These are phyloP conservation scores for Allygus modestus DNA, from an alignment of 2,888 invertebrate genomes.

Conservation along the genomic window DNA sequence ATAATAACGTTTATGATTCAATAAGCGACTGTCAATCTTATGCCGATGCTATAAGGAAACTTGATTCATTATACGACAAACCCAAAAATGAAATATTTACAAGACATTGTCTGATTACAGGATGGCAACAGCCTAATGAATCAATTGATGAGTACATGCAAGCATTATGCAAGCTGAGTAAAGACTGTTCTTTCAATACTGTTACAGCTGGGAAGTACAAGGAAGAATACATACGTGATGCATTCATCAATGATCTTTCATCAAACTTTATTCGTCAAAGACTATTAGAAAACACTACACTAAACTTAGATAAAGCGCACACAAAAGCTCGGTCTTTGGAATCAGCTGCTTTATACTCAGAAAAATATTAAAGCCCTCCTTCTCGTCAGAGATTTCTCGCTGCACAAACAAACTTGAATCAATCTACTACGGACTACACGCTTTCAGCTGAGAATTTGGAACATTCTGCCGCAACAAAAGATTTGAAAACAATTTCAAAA, in stretches of 20 bases:
- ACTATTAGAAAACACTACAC: slow-evolving; percentile 57
- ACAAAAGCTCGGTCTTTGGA: too few relatives aligned
- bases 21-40: slow-evolving; percentile 39
- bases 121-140: slow-evolving; percentile 44
- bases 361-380: too few relatives aligned
- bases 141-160: slow-evolving; percentile 56
- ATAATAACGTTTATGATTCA: slow-evolving; percentile 6
- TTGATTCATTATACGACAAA: slow-evolving; percentile 50
- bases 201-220: slow-evolving; percentile 57
- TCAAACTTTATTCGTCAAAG: slow-evolving; percentile 60
- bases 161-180: slow-evolving; percentile 52
- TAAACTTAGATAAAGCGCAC: too few relatives aligned
- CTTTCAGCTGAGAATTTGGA: too few relatives aligned
- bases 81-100: slow-evolving; percentile 60
- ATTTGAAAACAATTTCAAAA: too few relatives aligned
- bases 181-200: slow-evolving; percentile 56
- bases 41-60: slow-evolving; percentile 26
- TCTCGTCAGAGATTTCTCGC: too few relatives aligned
- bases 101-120: slow-evolving; percentile 28
- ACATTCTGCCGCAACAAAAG: too few relatives aligned
- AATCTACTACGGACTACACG: too few relatives aligned
- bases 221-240: slow-evolving; percentile 52
- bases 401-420: too few relatives aligned
- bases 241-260: slow-evolving; percentile 53
- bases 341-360: too few relatives aligned